phyloP scores from a whole-genome alignment of 2,888 invertebrate genomes.

The Schizaphis graminum region DNA sequence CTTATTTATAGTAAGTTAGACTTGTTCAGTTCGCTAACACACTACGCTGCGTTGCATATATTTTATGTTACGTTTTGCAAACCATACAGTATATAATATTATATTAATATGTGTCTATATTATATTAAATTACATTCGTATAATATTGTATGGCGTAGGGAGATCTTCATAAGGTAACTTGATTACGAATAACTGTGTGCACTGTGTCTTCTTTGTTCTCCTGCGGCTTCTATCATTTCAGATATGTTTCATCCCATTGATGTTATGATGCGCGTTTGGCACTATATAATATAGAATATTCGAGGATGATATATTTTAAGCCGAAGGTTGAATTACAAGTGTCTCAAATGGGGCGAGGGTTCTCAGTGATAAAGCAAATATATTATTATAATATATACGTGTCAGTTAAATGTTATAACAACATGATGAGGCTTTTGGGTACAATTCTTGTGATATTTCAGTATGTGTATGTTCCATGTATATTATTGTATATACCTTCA shows the following conservation, averaged over 20 bases:
- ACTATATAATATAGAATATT: background rate
- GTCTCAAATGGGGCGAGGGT: background rate
- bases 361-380: background rate
- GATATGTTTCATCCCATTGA: background rate
- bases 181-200: background rate
- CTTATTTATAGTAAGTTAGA: background rate
- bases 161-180: background rate
- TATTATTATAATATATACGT: background rate
- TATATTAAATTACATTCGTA: background rate
- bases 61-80: background rate
- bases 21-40: background rate
- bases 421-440: background rate
- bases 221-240: background rate
- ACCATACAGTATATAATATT: background rate
- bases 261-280: background rate
- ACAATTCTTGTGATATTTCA: background rate
- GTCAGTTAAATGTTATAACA: background rate
- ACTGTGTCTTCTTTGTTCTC: background rate
- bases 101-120: background rate
- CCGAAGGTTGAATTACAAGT: constrained; percentile 33
- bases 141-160: background rate
- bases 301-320: background rate
- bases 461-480: background rate
- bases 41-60: background rate
- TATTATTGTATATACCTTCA: background rate